Evolutionary conservation across 2,888 invertebrate species (phyloP).

Genomic region (Tanytarsus gracilentus): DNA sequence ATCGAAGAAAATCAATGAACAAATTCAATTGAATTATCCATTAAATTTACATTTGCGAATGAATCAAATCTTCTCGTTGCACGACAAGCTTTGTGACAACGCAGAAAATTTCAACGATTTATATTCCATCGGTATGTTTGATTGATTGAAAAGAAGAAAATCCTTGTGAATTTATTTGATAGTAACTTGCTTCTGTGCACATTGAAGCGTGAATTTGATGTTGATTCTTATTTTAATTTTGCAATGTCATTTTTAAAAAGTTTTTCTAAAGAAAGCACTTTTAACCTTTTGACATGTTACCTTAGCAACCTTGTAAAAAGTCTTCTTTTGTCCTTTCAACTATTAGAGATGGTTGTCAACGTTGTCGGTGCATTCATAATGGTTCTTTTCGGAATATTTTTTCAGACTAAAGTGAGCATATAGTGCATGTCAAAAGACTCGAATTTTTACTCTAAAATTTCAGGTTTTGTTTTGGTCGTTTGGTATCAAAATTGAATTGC

Average conservation of each 20-base stretch:
- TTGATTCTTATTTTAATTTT: too few relatives aligned
- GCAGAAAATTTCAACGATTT: constrained; percentile 32
- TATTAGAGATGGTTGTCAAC: constrained; percentile 39
- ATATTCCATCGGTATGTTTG: constrained; percentile 19
- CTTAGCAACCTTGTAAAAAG: neutral
- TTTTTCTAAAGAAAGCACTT: too few relatives aligned
- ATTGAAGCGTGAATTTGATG: neutral
- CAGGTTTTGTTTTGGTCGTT: constrained; percentile 36
- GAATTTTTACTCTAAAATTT: neutral
- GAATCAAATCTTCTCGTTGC: constrained; percentile 40
- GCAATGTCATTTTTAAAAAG: too few relatives aligned
- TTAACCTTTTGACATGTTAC: too few relatives aligned
- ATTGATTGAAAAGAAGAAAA: too few relatives aligned
- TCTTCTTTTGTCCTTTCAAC: neutral
- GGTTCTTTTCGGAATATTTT: constrained; percentile 40
- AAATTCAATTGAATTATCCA: constrained; percentile 24
- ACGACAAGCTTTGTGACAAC: constrained; percentile 39
- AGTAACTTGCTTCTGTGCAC: too few relatives aligned
- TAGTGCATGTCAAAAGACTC: too few relatives aligned
- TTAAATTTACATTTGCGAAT: constrained; percentile 32
- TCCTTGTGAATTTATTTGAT: too few relatives aligned
- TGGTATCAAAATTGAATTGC: constrained; percentile 36
- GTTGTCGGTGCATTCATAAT: constrained; percentile 41
- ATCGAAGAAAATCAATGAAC: constrained; percentile 21
- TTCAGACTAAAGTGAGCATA: constrained; percentile 41